A percentile compares a stretch with the other conserved stretches of the same genome.
These are phyloP conservation scores for Dasyprocta punctata DNA, from an alignment of 2,113 vertebrate genomes.

Conservation along the genomic window DNA sequence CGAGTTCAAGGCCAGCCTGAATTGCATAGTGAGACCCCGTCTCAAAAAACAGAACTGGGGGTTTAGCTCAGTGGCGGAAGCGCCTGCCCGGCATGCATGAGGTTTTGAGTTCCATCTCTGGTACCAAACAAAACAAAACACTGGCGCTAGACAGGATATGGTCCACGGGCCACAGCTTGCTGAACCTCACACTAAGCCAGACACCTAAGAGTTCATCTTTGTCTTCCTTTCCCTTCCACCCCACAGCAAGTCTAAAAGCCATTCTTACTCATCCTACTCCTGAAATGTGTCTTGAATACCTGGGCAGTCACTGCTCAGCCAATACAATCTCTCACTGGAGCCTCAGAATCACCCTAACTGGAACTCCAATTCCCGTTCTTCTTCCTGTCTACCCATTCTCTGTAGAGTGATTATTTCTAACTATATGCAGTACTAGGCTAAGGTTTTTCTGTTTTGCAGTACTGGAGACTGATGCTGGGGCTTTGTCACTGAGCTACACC, in stretches of 20 bases:
- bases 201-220: background rate
- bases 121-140: too few relatives aligned
- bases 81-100: too few relatives aligned
- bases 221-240: background rate
- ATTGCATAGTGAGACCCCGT: too few relatives aligned
- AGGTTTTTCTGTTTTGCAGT: background rate
- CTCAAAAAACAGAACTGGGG: too few relatives aligned
- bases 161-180: accelerated
- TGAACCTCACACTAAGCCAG: background rate
- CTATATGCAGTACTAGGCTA: background rate
- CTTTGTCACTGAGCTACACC: background rate
- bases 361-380: background rate
- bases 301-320: background rate
- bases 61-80: too few relatives aligned
- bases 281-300: background rate
- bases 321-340: background rate
- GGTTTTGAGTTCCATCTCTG: too few relatives aligned
- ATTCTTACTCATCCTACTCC: background rate
- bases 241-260: background rate
- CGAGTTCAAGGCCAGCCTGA: too few relatives aligned
- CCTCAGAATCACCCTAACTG: background rate
- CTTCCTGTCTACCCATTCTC: background rate
- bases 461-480: background rate
- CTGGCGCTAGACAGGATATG: background rate
- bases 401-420: background rate